phyloP scores from a whole-genome alignment of 1,140 invertebrate genomes.

The Pseudobourletiella spinata region DNA sequence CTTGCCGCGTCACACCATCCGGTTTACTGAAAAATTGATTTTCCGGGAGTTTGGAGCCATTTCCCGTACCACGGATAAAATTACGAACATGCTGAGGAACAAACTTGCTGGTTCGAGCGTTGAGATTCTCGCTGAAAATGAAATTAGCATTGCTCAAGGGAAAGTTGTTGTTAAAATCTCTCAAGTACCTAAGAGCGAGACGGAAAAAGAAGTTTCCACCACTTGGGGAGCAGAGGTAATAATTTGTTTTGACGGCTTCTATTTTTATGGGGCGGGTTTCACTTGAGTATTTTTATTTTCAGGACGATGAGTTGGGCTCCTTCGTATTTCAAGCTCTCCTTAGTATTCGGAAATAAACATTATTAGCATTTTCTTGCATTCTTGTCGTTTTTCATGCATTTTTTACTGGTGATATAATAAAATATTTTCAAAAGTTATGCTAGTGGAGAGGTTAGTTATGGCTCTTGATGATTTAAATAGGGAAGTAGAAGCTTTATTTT shows the following conservation, averaged over 20 bases:
- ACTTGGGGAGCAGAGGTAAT: constrained; percentile 86
- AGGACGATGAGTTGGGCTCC: neutral
- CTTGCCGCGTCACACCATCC: constrained; percentile 65
- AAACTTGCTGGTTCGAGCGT: constrained; percentile 44
- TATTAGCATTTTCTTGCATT: too few species aligned
- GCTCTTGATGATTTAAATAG: too few species aligned
- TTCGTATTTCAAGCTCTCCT: neutral
- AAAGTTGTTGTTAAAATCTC: constrained; percentile 74
- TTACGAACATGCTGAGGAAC: constrained; percentile 63
- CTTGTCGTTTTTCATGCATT: too few species aligned
- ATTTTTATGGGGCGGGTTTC: neutral
- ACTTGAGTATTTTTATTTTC: neutral
- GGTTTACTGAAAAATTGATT: constrained; percentile 81
- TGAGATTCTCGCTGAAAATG: constrained; percentile 70
- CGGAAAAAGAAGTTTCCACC: constrained; percentile 80
- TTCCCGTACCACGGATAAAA: constrained; percentile 64
- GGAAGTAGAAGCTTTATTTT: too few species aligned
- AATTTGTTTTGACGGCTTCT: too few species aligned
- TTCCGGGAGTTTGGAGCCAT: constrained; percentile 69
- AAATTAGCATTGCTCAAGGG: constrained; percentile 77
- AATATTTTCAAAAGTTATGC: too few species aligned
- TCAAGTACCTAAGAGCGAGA: constrained; percentile 51
- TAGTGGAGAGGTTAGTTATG: too few species aligned
- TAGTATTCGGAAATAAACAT: neutral
- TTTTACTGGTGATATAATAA: too few species aligned